Evolutionary conservation across 2,113 vertebrate species (phyloP).

Genomic region (Anser brachyrhynchus): DNA sequence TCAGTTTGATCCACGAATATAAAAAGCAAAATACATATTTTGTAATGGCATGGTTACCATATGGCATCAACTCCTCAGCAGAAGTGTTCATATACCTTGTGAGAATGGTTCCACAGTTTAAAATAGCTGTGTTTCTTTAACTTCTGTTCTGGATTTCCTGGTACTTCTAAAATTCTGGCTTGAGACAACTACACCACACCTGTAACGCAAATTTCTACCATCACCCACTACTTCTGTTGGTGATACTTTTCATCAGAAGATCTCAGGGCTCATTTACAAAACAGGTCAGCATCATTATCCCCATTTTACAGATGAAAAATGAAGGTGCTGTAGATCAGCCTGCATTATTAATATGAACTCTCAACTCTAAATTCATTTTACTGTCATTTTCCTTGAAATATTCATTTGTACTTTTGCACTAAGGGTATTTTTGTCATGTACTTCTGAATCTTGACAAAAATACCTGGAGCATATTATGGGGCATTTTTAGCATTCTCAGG

Average conservation of each 20-base stretch:
- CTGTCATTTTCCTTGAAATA: constrained; percentile 64
- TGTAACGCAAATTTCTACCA: background rate
- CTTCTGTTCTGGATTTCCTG: background rate
- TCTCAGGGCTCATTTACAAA: constrained; percentile 55
- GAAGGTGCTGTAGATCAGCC: constrained; percentile 43
- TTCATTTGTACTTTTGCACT: constrained; percentile 50
- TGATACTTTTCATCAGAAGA: constrained; percentile 11
- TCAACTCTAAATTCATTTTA: constrained; percentile 63
- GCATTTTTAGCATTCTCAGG: background rate
- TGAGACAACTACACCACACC: background rate
- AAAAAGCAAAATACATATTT: background rate
- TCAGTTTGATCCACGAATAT: background rate
- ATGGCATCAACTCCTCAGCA: background rate
- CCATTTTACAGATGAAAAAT: constrained; percentile 60
- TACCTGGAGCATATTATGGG: background rate
- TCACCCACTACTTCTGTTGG: background rate
- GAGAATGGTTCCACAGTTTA: background rate
- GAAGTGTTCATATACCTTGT: background rate
- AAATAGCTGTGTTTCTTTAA: background rate
- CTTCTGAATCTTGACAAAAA: constrained; percentile 43
- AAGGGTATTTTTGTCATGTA: constrained; percentile 40
- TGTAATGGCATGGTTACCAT: background rate
- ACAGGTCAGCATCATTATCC: constrained; percentile 42
- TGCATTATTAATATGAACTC: constrained; percentile 66
- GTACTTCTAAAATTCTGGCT: background rate